phyloP scores from a whole-genome alignment of 2,888 invertebrate species.

The Prenolepis imparis region DNA sequence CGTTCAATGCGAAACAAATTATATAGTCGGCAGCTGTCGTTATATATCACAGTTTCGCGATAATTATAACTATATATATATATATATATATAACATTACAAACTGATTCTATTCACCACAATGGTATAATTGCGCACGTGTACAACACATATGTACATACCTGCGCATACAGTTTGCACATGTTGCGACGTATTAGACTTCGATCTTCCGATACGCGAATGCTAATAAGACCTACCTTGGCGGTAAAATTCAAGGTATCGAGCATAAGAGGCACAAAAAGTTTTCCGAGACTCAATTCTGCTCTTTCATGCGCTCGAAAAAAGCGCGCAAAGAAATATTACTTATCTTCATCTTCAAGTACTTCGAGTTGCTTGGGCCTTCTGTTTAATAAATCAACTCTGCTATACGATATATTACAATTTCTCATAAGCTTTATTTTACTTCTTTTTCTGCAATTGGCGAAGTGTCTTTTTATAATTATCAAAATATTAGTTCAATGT shows the following conservation, averaged over 20 bases:
- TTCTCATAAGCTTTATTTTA: constrained; percentile 48
- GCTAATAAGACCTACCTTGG: constrained; percentile 66
- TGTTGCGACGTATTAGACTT: constrained; percentile 36
- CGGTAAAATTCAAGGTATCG: constrained; percentile 60
- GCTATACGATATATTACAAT: constrained; percentile 20
- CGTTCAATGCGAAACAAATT: constrained; percentile 79
- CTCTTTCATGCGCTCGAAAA: constrained; percentile 38
- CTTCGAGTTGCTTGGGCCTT: constrained; percentile 36
- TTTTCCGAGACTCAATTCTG: constrained; percentile 62
- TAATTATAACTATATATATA: constrained; percentile 81
- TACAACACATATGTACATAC: constrained; percentile 47
- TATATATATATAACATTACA: constrained; percentile 78
- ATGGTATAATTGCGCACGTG: constrained; percentile 63
- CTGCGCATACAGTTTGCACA: constrained; percentile 49
- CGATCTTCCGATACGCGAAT: constrained; percentile 45
- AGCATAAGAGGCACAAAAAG: constrained; percentile 52
- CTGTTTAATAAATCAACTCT: constrained; percentile 40
- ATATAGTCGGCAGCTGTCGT: constrained; percentile 77
- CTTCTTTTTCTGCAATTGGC: constrained; percentile 16
- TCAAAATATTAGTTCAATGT: constrained; percentile 44
- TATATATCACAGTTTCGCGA: constrained; percentile 81
- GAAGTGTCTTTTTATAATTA: constrained; percentile 35
- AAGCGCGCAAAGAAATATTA: constrained; percentile 59
- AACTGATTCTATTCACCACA: constrained; percentile 68
- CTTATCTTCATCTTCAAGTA: constrained; percentile 50